Evolutionary conservation across 2,888 invertebrate genomes (phyloP), one percentile per base, ranked within the genome.

Genomic region (Ichneumoninae sp.): DNA sequence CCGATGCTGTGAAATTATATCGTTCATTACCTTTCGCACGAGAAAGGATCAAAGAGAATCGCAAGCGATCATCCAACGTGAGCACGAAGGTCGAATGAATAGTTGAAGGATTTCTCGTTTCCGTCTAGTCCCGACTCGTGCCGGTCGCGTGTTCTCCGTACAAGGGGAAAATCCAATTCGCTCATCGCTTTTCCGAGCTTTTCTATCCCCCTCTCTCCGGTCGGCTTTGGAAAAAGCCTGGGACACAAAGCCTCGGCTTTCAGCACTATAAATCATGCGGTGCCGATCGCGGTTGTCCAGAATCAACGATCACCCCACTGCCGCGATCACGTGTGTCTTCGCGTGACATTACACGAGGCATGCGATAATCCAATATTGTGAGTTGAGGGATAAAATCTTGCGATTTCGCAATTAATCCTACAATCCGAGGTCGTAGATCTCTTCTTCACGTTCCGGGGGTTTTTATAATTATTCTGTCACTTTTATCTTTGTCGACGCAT

Each of bases 81-180:
- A 8, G 65, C 10, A 47, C 63, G 74, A 83, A 83, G 75, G 79
- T 74, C 68, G 74, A 70, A 52, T 79, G 54, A 75, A 79, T 83
- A 83, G 75, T 83, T 52, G 83, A 83, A 74, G 79, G 75, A 77
- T 77, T 82, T 60, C 73, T 66, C 54, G 44, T 50, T 57, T 54
- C 57, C 33, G 22, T 40, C 47, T 63, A 79, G 44, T 47, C 52
- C 44, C 40, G 57, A 65, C 73, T 57, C 57, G 77, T 50, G 26
- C 7, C 44, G 7, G 30, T 69, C 68, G 26, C 44, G 57, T 76
- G 65, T 69, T 3, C 44, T 16, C 54, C 22, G 57, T 73, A n/a
- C 26, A 68, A 82, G 7, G 13, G 68, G 68, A 77, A 77, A 77
- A 68, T 77, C 50, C 68, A 22, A 68, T 57, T 73, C 36, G 73